Percentiles rank a stretch among this genome's conserved stretches.
Conservation (phyloP, 1,140 invertebrate genomes). For the Thaumetopoea pityocampa region DNA sequence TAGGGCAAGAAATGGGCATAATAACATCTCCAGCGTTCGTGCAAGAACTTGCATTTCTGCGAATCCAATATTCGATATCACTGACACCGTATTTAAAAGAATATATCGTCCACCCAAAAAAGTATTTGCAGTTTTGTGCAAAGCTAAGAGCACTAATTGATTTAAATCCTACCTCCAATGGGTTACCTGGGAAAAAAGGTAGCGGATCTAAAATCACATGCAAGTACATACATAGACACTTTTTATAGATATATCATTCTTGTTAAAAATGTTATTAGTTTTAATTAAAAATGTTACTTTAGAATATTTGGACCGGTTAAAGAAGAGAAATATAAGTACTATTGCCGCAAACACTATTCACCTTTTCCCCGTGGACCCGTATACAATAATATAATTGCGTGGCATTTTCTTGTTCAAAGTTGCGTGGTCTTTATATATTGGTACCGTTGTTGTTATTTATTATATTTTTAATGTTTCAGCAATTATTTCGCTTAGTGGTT, state of each 20-base stretch:
- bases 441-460: too few relatives aligned
- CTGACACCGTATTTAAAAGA: constrained; percentile 2
- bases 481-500: constrained; percentile 9
- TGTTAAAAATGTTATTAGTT: too few relatives aligned
- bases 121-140: constrained; percentile 1
- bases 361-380: too few relatives aligned
- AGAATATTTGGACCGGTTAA: too few relatives aligned
- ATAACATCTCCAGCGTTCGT: background rate
- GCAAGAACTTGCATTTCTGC: background rate
- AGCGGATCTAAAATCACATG: too few relatives aligned
- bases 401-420: too few relatives aligned
- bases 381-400: too few relatives aligned
- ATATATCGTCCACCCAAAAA: background rate
- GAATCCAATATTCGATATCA: background rate
- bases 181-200: constrained; percentile 10
- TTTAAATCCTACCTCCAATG: constrained; percentile 13
- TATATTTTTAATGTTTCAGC: constrained; percentile 10
- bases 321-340: too few relatives aligned
- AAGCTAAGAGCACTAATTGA: background rate
- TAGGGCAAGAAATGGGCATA: background rate
- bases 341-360: too few relatives aligned
- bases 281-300: too few relatives aligned
- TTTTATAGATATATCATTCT: too few relatives aligned
- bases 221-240: background rate
- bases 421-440: too few relatives aligned